Conservation (phyloP, 1,140 invertebrate genomes). For the Nylanderia fulva region DNA sequence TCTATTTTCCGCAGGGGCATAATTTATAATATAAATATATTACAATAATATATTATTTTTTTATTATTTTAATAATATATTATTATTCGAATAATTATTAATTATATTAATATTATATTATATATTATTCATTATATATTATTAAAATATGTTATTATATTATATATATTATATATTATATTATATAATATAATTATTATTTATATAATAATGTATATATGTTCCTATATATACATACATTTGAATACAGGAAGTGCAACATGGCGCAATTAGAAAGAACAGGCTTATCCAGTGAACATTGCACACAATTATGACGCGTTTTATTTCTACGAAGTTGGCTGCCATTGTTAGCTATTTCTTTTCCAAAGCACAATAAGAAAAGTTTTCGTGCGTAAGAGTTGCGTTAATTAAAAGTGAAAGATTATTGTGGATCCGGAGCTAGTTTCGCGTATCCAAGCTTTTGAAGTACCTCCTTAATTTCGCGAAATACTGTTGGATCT, state of each 20-base stretch:
- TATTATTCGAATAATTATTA: too few species aligned
- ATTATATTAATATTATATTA: too few species aligned
- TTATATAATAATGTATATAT: not conserved
- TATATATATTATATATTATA: too few species aligned
- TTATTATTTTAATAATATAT: too few species aligned
- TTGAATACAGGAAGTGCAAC: not conserved
- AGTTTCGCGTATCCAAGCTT: conserved; percentile 91
- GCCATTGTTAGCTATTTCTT: not conserved
- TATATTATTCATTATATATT: too few species aligned
- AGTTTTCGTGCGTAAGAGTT: too few species aligned
- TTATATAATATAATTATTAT: not conserved
- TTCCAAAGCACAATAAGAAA: too few species aligned
- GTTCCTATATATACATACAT: not conserved
- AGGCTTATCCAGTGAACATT: not conserved
- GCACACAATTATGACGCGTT: not conserved
- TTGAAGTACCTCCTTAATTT: conserved; percentile 91
- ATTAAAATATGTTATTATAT: too few species aligned
- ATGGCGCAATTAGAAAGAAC: conserved; percentile 25
- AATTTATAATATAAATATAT: too few species aligned
- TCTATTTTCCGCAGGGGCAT: conserved; percentile 52
- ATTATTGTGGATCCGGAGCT: conserved; percentile 89
- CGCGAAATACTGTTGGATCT: conserved; percentile 92
- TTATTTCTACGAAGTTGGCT: not conserved
- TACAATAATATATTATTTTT: too few species aligned
- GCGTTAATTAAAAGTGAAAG: not conserved